A percentile compares a stretch with the other conserved stretches of the same genome.
phyloP scores from a whole-genome alignment of 2,888 invertebrate genomes.

The Drosophila monieri region DNA sequence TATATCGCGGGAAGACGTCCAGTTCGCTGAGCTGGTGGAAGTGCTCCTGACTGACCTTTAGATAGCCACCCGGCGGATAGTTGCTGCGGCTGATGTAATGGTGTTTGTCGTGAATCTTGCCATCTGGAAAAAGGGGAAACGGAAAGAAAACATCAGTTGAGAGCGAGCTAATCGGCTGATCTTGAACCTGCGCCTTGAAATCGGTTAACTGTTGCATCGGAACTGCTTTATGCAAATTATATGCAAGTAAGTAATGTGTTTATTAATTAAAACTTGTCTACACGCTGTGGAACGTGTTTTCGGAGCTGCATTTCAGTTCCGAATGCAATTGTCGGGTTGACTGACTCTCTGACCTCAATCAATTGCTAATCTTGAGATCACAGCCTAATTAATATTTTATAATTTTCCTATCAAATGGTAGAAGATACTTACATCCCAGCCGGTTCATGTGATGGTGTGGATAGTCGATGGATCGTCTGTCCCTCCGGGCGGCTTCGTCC shows the following conservation, averaged over 20 bases:
- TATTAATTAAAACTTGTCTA: constrained; percentile 33
- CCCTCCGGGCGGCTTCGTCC: constrained; percentile 70
- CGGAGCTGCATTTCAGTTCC: constrained; percentile 48
- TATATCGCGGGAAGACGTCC: constrained; percentile 79
- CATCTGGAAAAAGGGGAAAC: constrained; percentile 58
- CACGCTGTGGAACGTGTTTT: constrained; percentile 35
- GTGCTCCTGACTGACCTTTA: constrained; percentile 78
- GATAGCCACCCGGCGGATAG: constrained; percentile 81
- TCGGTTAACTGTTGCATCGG: constrained; percentile 60
- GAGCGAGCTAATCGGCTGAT: constrained; percentile 33
- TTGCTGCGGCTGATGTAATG: constrained; percentile 75
- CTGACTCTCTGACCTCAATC: constrained; percentile 80
- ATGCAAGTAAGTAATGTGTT: constrained; percentile 15
- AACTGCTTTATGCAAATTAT: constrained; percentile 51
- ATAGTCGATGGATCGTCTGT: constrained; percentile 71
- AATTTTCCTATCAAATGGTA: too few species aligned
- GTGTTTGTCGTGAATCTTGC: constrained; percentile 63
- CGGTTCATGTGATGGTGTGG: constrained; percentile 61
- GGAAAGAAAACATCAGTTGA: constrained; percentile 4
- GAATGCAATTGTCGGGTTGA: constrained; percentile 68
- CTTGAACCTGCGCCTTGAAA: constrained; percentile 75
- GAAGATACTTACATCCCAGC: constrained; percentile 72
- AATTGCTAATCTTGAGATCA: constrained; percentile 9
- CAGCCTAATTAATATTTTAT: neutral
- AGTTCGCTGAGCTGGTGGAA: constrained; percentile 72